Base-by-base conservation (phyloP, 2,888 invertebrate genomes). In the Lasiommata megera region DNA sequence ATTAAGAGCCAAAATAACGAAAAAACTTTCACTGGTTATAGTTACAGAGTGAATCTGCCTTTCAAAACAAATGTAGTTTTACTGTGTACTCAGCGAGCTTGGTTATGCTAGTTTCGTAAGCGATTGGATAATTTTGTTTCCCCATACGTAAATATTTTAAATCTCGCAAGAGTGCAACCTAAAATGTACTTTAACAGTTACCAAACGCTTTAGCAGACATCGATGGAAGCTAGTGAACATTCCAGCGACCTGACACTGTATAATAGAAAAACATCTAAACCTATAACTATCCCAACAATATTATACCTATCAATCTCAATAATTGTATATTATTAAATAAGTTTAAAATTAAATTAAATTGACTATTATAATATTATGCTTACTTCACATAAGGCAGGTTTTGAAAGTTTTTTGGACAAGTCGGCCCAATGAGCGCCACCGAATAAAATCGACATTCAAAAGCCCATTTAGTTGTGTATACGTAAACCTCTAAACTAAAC, bases 281-380 rank as follows among this genome's bases (percentile, higher is more conserved):
- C 71, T 77, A 78, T 63, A 68, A 68, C 74, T 76, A 77, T 79
- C 77, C 76, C 74, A 80, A 79, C 73, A 73, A 38, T 12, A 76
- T 74, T 78, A 78, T 71, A 67, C 57, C 76, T 82, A 80, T 73
- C 72, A 83, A 83, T 84, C 80, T 83, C 84, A 76, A 73, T 76
- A 71, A 71, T 74, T 66, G 68, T 71, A 69, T 73, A 73, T 65
- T 70, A 65, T 68, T 77, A 74, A 69, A 56, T 46, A 46, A 6
- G 1, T 63, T 70, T 66, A 67, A 40, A 61, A 69, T 75, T 72
- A 76, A 77, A 72, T 78, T 77, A 74, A 73, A 71, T 82, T 86
- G 86, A 84, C 87, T 86, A 85, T 78, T 76, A 76, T 76, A 83
- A 78, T 84, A 84, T 82, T 84, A 84, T 79, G 80, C 78, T 83